These are phyloP conservation scores for Xenopus petersii DNA, from an alignment of 2,797 vertebrate genomes.

Conservation along the genomic window DNA sequence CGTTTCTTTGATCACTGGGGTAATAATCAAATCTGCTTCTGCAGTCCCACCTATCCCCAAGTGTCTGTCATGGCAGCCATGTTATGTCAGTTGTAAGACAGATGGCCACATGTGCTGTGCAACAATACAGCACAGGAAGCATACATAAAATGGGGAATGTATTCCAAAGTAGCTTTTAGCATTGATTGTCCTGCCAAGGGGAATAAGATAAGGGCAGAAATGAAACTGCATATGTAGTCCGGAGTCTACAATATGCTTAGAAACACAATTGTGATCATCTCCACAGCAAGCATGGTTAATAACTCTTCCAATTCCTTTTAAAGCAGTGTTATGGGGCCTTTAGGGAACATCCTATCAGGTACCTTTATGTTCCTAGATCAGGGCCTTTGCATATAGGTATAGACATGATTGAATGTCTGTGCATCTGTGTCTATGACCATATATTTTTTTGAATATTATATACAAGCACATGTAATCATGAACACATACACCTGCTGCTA, in stretches of 20 bases:
- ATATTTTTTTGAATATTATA: no score
- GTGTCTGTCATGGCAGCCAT: slow-evolving; percentile 31
- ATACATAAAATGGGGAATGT: slow-evolving; percentile 24
- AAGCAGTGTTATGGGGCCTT: not conserved
- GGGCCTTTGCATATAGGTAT: no score
- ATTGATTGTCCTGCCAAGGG: slow-evolving; percentile 36
- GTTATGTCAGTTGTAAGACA: slow-evolving; percentile 44
- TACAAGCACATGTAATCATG: no score
- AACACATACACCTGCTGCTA: no score
- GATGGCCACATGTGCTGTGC: slow-evolving; percentile 34
- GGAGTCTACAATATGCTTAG: slow-evolving; percentile 16
- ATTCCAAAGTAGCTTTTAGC: slow-evolving; percentile 19
- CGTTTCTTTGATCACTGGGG: not conserved
- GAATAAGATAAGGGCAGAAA: slow-evolving; percentile 34
- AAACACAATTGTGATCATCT: slow-evolving; percentile 27
- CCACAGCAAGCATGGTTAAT: slow-evolving; percentile 3
- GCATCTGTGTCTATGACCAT: no score
- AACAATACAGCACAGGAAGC: slow-evolving; percentile 32
- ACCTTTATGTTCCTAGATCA: not conserved
- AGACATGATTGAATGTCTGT: no score
- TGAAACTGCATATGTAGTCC: slow-evolving; percentile 13
- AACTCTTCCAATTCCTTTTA: not conserved
- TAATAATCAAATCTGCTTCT: slow-evolving; percentile 23
- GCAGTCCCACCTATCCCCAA: slow-evolving; percentile 3
- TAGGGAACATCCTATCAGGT: no score